Percentiles rank a stretch among this genome's conserved stretches.
These are phyloP conservation scores for Lordiphosa fenestrarum DNA, from an alignment of 2,888 invertebrate species.

Conservation along the genomic window DNA sequence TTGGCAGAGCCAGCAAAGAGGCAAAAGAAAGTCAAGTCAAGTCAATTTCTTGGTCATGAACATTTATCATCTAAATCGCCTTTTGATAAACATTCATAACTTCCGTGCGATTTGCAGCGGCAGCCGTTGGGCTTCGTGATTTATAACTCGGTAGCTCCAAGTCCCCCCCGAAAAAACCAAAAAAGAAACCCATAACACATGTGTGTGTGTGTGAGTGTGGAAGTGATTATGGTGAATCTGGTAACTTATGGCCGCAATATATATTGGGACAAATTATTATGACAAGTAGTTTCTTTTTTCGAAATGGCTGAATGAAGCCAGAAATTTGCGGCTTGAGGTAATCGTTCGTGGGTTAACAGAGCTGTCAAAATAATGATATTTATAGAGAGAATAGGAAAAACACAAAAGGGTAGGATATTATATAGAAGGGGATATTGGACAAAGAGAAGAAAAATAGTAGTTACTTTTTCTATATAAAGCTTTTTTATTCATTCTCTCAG, in stretches of 20 bases:
- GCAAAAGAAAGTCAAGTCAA: conserved; percentile 5
- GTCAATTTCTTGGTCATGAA: conserved; percentile 27
- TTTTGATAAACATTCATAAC: conserved; percentile 59
- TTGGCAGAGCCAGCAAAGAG: neutral
- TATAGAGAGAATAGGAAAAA: neutral
- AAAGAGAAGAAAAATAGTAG: too few species aligned
- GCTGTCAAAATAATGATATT: conserved; percentile 19
- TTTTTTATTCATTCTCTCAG: too few species aligned
- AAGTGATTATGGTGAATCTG: neutral
- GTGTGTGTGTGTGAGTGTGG: conserved; percentile 1
- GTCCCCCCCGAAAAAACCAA: neutral
- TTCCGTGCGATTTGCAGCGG: conserved; percentile 53
- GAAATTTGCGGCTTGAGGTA: conserved; percentile 6
- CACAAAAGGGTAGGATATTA: neutral
- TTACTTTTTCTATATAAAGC: too few species aligned
- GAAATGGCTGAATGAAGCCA: neutral
- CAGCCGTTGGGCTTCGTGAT: conserved; percentile 37
- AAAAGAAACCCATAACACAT: neutral
- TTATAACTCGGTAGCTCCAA: conserved; percentile 41
- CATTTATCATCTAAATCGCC: conserved; percentile 56
- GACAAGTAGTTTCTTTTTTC: conserved; percentile 18
- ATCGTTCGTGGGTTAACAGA: conserved; percentile 15
- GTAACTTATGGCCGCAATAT: conserved; percentile 49
- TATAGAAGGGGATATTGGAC: too few species aligned
- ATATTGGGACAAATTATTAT: conserved; percentile 64